Conservation (phyloP, 2,888 invertebrate genomes). For the Drosophila stalkeri region DNA sequence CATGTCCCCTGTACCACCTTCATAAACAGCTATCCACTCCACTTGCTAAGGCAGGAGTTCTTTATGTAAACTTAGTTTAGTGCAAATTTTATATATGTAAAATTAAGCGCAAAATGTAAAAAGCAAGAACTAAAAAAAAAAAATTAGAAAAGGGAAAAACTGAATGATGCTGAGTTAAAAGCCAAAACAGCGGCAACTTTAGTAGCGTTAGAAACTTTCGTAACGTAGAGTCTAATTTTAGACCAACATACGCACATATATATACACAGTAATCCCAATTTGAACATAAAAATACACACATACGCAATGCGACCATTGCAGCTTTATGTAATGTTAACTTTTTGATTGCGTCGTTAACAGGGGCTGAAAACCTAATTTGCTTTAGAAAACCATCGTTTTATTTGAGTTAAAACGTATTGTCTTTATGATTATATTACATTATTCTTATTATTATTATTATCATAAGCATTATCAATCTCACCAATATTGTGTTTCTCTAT, state of each 20-base stretch:
- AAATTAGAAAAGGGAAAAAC: background rate
- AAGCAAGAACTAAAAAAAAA: background rate
- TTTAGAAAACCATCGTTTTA: slow-evolving; percentile 65
- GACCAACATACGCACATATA: slow-evolving; percentile 18
- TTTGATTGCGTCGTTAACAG: slow-evolving; percentile 8
- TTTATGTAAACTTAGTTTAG: slow-evolving; percentile 24
- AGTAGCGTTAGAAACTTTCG: slow-evolving; percentile 35
- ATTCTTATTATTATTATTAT: slow-evolving; percentile 25
- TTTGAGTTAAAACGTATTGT: slow-evolving; percentile 31
- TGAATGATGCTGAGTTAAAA: background rate
- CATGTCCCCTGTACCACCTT: too few relatives aligned
- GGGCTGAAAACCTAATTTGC: slow-evolving; percentile 68
- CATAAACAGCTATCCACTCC: background rate
- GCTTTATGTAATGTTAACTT: slow-evolving; percentile 62
- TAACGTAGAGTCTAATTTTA: slow-evolving; percentile 37
- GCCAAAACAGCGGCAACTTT: slow-evolving; percentile 26
- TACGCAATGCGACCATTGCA: slow-evolving; percentile 44
- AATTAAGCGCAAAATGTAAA: background rate
- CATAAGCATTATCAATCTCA: slow-evolving; percentile 30
- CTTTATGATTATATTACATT: background rate
- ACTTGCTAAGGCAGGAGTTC: background rate
- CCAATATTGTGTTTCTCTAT: slow-evolving; percentile 60
- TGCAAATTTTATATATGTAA: slow-evolving; percentile 16
- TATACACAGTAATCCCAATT: slow-evolving; percentile 1
- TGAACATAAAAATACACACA: slow-evolving; percentile 19